Conservation (phyloP, 2,113 vertebrate species). For the Gymnocephalus cernua region DNA sequence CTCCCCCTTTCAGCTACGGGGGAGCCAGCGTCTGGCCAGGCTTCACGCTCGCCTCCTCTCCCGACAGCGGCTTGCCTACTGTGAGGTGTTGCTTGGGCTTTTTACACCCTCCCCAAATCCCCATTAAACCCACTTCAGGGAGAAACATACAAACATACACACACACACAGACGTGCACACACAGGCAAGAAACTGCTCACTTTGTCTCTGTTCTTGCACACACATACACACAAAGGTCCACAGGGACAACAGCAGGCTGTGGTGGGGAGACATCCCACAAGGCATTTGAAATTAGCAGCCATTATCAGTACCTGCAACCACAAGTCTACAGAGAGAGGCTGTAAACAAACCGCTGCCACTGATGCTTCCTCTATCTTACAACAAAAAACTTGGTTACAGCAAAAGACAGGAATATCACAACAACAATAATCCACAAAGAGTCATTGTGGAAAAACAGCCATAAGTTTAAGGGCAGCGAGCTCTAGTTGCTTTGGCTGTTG, state of each 20-base stretch:
- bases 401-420: constrained; percentile 36
- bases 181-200: constrained; percentile 68
- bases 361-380: constrained; percentile 26
- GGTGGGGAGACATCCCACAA: constrained; percentile 70
- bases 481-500: constrained; percentile 23
- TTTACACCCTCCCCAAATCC: constrained; percentile 69
- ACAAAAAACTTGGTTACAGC: constrained; percentile 10
- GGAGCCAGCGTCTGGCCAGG: constrained; percentile 48
- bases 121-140: constrained; percentile 66
- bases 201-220: constrained; percentile 61
- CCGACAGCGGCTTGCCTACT: constrained; percentile 38
- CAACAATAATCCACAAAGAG: constrained; percentile 18
- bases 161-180: constrained; percentile 45
- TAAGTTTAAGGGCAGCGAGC: neutral
- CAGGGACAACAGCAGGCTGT: constrained; percentile 61
- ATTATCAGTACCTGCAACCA: constrained; percentile 80
- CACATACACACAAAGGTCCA: constrained; percentile 55
- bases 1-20: constrained; percentile 50
- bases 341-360: constrained; percentile 67
- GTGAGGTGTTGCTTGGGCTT: constrained; percentile 59
- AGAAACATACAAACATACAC: constrained; percentile 51
- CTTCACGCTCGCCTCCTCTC: constrained; percentile 41
- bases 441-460: constrained; percentile 2
- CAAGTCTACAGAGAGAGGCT: constrained; percentile 72
- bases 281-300: constrained; percentile 77